Evolutionary conservation across 2,888 invertebrate genomes (phyloP).

Genomic region (Xestia rhomboidea): DNA sequence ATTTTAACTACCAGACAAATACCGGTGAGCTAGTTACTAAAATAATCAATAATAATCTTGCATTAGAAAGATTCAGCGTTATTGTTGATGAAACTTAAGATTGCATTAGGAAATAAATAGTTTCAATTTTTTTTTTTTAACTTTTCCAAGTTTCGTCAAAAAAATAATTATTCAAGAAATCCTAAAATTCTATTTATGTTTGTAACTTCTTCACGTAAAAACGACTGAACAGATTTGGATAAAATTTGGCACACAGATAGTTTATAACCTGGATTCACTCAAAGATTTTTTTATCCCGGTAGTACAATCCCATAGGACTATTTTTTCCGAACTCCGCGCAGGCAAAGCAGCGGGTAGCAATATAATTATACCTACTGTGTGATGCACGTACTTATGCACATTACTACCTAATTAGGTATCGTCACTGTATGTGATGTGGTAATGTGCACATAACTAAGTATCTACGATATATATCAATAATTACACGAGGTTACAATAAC

Average conservation of each 20-base stretch:
- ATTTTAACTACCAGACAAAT: no score
- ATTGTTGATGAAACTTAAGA: no score
- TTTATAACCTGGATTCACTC: no score
- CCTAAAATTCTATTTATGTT: not conserved
- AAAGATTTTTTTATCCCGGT: no score
- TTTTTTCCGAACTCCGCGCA: not conserved
- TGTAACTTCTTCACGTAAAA: not conserved
- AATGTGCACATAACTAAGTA: not conserved
- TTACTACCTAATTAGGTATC: no score
- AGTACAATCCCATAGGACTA: not conserved
- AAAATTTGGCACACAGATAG: no score
- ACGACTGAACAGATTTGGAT: not conserved
- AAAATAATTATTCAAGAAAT: not conserved
- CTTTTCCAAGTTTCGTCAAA: not conserved
- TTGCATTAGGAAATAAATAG: no score
- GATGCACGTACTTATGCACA: not conserved
- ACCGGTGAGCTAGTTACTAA: no score
- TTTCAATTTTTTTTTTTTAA: no score
- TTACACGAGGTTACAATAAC: not conserved
- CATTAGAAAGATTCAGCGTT: no score
- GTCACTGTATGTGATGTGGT: not conserved
- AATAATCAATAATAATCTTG: no score
- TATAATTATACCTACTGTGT: not conserved
- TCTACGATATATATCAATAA: not conserved
- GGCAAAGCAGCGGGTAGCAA: not conserved